A percentile compares a stretch with the other conserved stretches of the same genome.
Conservation (phyloP, 1,140 invertebrate species). For the Drosophila asahinai region DNA sequence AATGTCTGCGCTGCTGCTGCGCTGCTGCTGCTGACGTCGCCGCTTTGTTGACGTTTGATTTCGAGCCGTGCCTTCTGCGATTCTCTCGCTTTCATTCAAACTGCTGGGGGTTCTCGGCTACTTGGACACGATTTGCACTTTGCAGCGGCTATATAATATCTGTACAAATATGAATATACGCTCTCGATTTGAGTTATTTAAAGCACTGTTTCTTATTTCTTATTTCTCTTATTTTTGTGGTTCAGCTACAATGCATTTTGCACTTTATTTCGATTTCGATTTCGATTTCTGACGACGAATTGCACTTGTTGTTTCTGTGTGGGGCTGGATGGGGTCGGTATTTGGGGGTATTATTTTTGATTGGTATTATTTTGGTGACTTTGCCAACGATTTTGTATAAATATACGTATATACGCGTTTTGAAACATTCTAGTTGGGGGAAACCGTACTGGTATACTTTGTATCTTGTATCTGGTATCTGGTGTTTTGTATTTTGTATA, state of each 20-base stretch:
- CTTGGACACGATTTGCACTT: slow-evolving; percentile 30
- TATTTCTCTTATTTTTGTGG: slow-evolving; percentile 29
- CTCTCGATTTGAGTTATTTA: slow-evolving; percentile 40
- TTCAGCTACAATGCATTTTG: slow-evolving; percentile 77
- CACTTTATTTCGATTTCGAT: slow-evolving; percentile 62
- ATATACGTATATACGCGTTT: slow-evolving; percentile 30
- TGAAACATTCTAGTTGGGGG: slow-evolving; percentile 37
- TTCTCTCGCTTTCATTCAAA: slow-evolving; percentile 52
- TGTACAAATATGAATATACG: slow-evolving; percentile 53
- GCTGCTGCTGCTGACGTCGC: slow-evolving; percentile 19
- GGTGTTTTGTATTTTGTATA: slow-evolving; percentile 37
- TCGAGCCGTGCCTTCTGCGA: slow-evolving; percentile 3
- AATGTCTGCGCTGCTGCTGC: slow-evolving; percentile 18
- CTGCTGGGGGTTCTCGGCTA: slow-evolving; percentile 42
- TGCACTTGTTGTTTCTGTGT: slow-evolving; percentile 72
- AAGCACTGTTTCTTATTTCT: slow-evolving; percentile 30
- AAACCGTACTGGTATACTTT: slow-evolving; percentile 53
- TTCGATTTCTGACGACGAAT: slow-evolving; percentile 50
- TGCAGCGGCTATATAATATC: slow-evolving; percentile 52
- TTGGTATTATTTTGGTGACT: slow-evolving; percentile 25
- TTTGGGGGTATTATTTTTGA: neutral
- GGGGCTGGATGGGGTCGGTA: neutral
- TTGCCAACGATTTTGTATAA: slow-evolving; percentile 59
- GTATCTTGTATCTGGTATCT: slow-evolving; percentile 43
- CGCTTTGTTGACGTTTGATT: slow-evolving; percentile 39